Conservation (phyloP, 2,797 vertebrate genomes). For the Anguilla anguilla region DNA sequence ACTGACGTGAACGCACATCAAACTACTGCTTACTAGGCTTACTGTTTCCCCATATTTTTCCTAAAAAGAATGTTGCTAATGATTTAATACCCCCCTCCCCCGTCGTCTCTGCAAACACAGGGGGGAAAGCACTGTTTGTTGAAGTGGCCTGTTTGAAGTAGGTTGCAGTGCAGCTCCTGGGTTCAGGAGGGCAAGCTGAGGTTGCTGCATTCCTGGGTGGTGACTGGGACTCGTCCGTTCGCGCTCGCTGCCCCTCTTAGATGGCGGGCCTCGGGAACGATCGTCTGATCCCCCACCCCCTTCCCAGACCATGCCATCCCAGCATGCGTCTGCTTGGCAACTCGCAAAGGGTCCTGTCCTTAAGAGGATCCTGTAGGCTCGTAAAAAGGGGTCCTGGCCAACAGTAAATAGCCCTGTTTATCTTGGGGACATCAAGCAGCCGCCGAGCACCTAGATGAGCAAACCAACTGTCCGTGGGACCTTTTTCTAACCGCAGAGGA, state of each 20-base stretch:
- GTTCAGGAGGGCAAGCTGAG: constrained; percentile 41
- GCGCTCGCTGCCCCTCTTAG: constrained; percentile 21
- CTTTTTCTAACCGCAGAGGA: constrained; percentile 27
- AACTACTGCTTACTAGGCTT: neutral
- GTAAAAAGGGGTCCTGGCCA: constrained; percentile 37
- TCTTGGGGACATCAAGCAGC: constrained; percentile 65
- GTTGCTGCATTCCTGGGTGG: constrained; percentile 26
- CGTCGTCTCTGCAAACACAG: constrained; percentile 25
- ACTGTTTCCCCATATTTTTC: neutral
- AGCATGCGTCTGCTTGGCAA: constrained; percentile 49
- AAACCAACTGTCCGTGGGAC: constrained; percentile 65
- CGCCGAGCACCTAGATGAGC: constrained; percentile 60
- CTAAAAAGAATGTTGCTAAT: neutral
- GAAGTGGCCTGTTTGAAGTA: constrained; percentile 13
- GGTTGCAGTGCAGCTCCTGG: constrained; percentile 3
- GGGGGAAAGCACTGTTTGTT: constrained; percentile 6
- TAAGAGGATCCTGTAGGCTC: constrained; percentile 32
- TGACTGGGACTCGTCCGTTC: constrained; percentile 27
- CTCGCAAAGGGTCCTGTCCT: constrained; percentile 33
- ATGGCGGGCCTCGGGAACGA: neutral
- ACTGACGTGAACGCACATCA: neutral
- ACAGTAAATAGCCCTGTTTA: constrained; percentile 69
- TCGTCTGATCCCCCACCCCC: neutral
- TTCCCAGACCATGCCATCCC: neutral
- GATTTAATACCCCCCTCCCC: neutral